These are phyloP conservation scores for Melanaphis sacchari DNA, from an alignment of 1,140 invertebrate species.

Conservation along the genomic window DNA sequence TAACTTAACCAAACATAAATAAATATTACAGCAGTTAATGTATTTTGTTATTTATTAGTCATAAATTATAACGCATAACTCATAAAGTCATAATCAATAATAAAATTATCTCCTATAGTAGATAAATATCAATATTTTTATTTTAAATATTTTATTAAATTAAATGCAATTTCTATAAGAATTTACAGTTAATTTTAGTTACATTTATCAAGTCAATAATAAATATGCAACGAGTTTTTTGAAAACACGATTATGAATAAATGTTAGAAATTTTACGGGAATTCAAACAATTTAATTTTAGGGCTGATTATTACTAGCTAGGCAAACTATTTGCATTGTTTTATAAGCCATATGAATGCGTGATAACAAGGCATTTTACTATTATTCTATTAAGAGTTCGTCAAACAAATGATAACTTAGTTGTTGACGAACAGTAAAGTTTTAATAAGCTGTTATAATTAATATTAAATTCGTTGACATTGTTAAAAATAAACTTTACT, in stretches of 20 bases:
- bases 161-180: background rate
- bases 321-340: constrained; percentile 8
- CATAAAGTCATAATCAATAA: background rate
- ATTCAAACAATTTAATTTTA: constrained; percentile 8
- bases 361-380: constrained; percentile 5
- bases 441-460: constrained; percentile 6
- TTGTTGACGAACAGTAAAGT: background rate
- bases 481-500: background rate
- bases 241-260: background rate
- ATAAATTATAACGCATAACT: background rate
- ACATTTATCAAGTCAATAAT: background rate
- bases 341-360: background rate
- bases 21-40: background rate
- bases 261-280: background rate
- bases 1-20: too few relatives aligned
- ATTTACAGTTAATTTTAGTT: background rate
- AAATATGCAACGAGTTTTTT: background rate
- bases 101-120: background rate
- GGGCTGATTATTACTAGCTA: background rate
- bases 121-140: background rate
- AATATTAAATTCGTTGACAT: background rate
- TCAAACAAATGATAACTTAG: background rate
- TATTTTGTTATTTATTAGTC: background rate
- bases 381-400: constrained; percentile 21
- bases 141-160: background rate